Base-by-base conservation (phyloP, 2,113 vertebrate genomes). In the Myotis yumanensis region DNA sequence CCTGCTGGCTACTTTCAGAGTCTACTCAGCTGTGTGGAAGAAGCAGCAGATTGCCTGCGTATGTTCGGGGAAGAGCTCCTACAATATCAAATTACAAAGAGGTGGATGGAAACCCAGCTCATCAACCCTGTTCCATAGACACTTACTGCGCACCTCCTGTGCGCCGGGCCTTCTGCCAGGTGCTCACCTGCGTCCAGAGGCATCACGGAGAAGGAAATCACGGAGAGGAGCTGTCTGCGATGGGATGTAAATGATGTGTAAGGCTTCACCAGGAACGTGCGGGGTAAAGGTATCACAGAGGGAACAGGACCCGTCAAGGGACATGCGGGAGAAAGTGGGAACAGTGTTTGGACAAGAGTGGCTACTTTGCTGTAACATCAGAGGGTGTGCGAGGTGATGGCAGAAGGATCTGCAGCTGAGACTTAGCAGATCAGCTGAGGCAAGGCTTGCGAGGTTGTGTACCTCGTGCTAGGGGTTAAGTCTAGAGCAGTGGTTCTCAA, bases 221-320 rank as follows among this genome's bases (percentile, higher is more conserved):
- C 2, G 4, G 17, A 7, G 46, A 54, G 14, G 84, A 72, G 20
- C 23, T 48, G 30, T 2, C 48, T 51, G 9, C 23, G 32, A n/a
- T 30, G 86, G 12, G 2, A 32, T 43, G 17, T 40, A 68, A 83
- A n/a, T 30, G 3, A 23, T 22, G 23, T 4, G 0, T 10, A 18
- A 57, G 82, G 18, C 54, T 79, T 73, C 32, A 15, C 66, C 43
- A 37, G n/a, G 43, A 76, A 57, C 17, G 10, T n/a, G 32, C 4
- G 8, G 43, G 28, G 32, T 54, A 32, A n/a, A 48, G 32, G 30
- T 3, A 25, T 7, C 32, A 4, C 25, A 32, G 25, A 77, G 28
- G 14, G 20, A 2, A 35, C 4, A 9, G 10, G 8, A 57, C 20
- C 16, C 0, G 1, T 3, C 43, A 32, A 54, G 4, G 11, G 8